Base-by-base conservation (phyloP, 1,140 invertebrate genomes). In the Nephila pilipes region DNA sequence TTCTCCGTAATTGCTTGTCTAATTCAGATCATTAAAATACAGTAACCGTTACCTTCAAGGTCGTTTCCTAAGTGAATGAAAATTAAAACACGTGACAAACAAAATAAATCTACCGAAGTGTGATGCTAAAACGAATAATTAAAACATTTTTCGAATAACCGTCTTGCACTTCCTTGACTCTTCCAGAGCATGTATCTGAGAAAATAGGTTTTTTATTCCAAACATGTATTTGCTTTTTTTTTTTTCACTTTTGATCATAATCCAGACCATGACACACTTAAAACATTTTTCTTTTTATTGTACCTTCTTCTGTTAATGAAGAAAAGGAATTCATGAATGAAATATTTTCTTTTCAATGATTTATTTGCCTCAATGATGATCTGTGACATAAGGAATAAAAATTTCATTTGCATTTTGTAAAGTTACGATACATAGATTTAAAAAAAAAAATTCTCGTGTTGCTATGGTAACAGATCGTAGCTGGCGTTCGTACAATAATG, bases 271-370 rank as follows among this genome's bases (percentile, higher is more conserved):
- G 69, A 75, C 69, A 25, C 69, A 75, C 16, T 75, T 75, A 18
- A 75, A 29, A 16, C 29, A 29, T 75, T 65, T 75, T 25, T 12
- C 36, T 36, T 29, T 75, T 32, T 69, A 18, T 69, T 25, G 22
- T 65, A 10, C 12, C 25, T 65, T 25, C 25, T 65, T 25, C 12
- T 65, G 5, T 25, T 29, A n/a, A 14, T 75, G 20, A 75, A 75
- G 69, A 75, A 36, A 32, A 20, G 29, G 69, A 75, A 75, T 75
- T 36, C 32, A 8, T 75, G 69, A 75, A 75, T 75, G 69, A 75
- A 75, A 75, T 75, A 75, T 75, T 75, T 75, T 4, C 29, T 75
- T 25, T 36, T 29, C 69, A 16, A 16, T 75, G 29, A 75, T 75
- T 32, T 75, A 75, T 75, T 25, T 29, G 18, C 29, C 69, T 32